Conservation (phyloP, 2,797 vertebrate genomes). For the Heteromormyrus szaboi region DNA sequence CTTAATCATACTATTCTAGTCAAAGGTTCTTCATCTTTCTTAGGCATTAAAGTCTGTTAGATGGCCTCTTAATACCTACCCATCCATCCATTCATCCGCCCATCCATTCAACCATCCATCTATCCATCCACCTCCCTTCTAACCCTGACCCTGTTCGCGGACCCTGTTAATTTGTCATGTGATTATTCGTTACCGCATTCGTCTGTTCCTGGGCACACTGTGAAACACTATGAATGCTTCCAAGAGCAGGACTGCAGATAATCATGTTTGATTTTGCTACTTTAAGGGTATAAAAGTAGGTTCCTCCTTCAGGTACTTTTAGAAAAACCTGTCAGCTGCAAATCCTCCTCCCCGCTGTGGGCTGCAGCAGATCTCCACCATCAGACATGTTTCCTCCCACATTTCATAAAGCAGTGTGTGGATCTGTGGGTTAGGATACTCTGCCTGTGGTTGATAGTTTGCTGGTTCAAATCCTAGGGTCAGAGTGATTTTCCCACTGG, state of each 20-base stretch:
- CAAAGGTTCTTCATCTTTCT: not conserved
- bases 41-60: not conserved
- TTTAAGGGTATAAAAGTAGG: not conserved
- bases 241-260: not conserved
- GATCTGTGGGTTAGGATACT: not conserved
- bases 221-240: not conserved
- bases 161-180: not conserved
- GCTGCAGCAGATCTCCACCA: not conserved
- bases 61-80: not conserved
- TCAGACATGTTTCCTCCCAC: not conserved
- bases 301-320: not conserved
- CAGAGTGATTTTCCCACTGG: not conserved
- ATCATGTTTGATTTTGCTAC: not conserved
- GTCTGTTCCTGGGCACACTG: not conserved
- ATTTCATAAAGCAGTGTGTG: not conserved
- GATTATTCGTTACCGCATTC: not conserved
- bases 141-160: not conserved
- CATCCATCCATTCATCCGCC: not conserved
- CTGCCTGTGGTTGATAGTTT: not conserved
- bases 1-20: not conserved
- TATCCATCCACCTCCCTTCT: not conserved
- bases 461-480: not conserved
- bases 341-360: not conserved
- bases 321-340: not conserved
- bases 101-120: not conserved